Percentiles rank a stretch among this genome's conserved stretches.
Evolutionary conservation across 2,113 vertebrate species (phyloP).

Genomic region (Brachyhypopomus occidentalis): DNA sequence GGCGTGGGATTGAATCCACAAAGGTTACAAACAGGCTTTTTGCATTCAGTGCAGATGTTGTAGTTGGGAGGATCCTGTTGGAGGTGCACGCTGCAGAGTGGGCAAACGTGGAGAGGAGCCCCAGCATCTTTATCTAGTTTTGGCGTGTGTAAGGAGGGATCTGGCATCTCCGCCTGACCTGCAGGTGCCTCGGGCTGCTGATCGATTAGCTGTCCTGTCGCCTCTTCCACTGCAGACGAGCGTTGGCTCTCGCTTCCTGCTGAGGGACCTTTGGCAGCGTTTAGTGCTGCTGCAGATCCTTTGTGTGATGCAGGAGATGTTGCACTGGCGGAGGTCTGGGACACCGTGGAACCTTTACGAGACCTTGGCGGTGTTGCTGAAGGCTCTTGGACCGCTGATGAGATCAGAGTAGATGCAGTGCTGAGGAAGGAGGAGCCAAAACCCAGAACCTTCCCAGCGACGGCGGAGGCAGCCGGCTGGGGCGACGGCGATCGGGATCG

Average conservation of each 20-base stretch:
- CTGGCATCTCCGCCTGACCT: slow-evolving; percentile 58
- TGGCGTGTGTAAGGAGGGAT: slow-evolving; percentile 39
- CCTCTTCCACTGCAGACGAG: slow-evolving; percentile 35
- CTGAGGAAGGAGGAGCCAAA: slow-evolving; percentile 72
- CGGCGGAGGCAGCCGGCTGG: slow-evolving; percentile 53
- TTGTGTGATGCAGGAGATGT: slow-evolving; percentile 53
- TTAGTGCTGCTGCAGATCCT: slow-evolving; percentile 43
- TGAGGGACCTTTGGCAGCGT: not conserved
- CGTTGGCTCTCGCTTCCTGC: not conserved
- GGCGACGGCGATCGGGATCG: slow-evolving; percentile 60
- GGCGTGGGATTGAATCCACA: slow-evolving; percentile 90
- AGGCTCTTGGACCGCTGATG: slow-evolving; percentile 69
- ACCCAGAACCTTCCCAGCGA: slow-evolving; percentile 76
- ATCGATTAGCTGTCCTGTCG: slow-evolving; percentile 60
- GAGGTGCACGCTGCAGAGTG: slow-evolving; percentile 81
- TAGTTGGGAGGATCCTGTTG: slow-evolving; percentile 81
- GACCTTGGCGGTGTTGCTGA: slow-evolving; percentile 64
- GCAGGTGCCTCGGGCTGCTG: slow-evolving; percentile 35
- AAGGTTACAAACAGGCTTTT: slow-evolving; percentile 81
- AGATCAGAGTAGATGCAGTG: slow-evolving; percentile 74
- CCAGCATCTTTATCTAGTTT: slow-evolving; percentile 27
- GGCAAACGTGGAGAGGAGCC: slow-evolving; percentile 67
- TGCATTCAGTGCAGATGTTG: slow-evolving; percentile 83
- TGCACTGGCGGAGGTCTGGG: slow-evolving; percentile 43
- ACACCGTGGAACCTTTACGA: slow-evolving; percentile 60